Evolutionary conservation across 1,140 invertebrate species (phyloP), one percentile per base, ranked within the genome.

Genomic region (Drosophila tristis): DNA sequence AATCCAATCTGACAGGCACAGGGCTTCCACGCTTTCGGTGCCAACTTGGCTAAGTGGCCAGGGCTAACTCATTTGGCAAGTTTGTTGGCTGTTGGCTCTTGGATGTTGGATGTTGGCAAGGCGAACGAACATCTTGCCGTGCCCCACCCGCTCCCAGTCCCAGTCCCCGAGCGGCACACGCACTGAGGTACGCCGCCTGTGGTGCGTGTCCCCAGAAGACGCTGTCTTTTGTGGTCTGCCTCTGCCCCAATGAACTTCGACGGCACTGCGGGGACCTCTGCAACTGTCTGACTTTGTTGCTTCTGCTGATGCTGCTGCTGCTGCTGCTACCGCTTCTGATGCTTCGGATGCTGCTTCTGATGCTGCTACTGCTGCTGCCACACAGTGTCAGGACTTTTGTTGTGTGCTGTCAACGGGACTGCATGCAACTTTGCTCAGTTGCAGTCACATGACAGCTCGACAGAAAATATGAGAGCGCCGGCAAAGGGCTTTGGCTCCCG

Each of bases 341-440:
- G 53, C 71, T 35, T 51, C 49, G 5, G 5, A 6, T 56, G 29
- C 39, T 79, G 58, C 39, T 58, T 29, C 54, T 0, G 60, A 42
- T 55, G 60, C 20, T 20, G 2, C 20, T 1, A 9, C 59, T 72
- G 55, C 25, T 26, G 65, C 45, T 75, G 73, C 59, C 64, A 76
- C 11, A 39, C 54, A 59, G 58, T 87, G 81, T 87, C 81, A 86
- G 62, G 66, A 89, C 79, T 87, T 86, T 82, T 86, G 84, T 86
- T 78, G 84, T 68, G 65, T 75, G 56, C 60, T 89, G 82, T 87
- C 82, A 89, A 63, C 75, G 61, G 58, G 53, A 62, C 43, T 66
- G 62, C 51, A 64, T 67, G 72, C 54, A 89, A 89, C 76, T 84
- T 89, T 74, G 76, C 61, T 77, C 79, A 61, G 51, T 25, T 82